Evolutionary conservation across 37 sponge, comb jelly and placozoan species (phyloP).

Genomic region (Cliona cf. orientalis): DNA sequence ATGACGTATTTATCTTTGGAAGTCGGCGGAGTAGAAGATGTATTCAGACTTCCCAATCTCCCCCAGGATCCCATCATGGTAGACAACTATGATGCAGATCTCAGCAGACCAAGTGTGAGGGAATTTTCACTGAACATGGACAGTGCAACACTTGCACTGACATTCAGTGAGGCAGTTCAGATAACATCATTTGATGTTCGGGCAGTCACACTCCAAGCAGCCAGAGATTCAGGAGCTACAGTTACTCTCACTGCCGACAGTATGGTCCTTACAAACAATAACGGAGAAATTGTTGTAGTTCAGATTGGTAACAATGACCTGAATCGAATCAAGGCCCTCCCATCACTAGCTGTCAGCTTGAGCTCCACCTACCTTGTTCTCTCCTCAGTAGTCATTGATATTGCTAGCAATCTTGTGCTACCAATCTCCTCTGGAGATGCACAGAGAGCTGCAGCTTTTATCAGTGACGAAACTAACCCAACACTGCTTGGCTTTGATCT

Average conservation of each 20-base stretch:
- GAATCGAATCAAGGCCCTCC: conserved; percentile 67
- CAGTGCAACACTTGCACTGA: conserved; percentile 58
- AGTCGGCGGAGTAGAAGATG: conserved; percentile 33
- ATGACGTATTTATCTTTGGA: conserved; percentile 58
- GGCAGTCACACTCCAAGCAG: conserved; percentile 61
- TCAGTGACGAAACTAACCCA: conserved; percentile 73
- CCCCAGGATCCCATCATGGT: conserved; percentile 25
- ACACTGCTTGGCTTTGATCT: conserved; percentile 51
- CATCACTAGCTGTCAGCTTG: conserved; percentile 48
- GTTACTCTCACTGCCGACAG: conserved; percentile 42
- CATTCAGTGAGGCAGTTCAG: conserved; percentile 76
- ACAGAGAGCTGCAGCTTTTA: conserved; percentile 4
- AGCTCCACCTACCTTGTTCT: conserved; percentile 69
- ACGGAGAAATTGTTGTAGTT: conserved; percentile 32
- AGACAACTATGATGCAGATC: conserved; percentile 62
- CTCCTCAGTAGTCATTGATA: conserved; percentile 51
- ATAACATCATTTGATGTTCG: conserved; percentile 39
- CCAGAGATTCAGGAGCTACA: neutral
- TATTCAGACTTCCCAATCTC: neutral
- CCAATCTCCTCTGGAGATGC: conserved; percentile 52
- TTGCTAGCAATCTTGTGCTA: conserved; percentile 64
- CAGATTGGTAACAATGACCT: conserved; percentile 61
- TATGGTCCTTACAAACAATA: conserved; percentile 22
- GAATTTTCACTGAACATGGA: conserved; percentile 78
- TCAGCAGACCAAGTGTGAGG: conserved; percentile 60